These are phyloP conservation scores for Esox masquinongy DNA, from an alignment of 2,797 vertebrate genomes.

Conservation along the genomic window DNA sequence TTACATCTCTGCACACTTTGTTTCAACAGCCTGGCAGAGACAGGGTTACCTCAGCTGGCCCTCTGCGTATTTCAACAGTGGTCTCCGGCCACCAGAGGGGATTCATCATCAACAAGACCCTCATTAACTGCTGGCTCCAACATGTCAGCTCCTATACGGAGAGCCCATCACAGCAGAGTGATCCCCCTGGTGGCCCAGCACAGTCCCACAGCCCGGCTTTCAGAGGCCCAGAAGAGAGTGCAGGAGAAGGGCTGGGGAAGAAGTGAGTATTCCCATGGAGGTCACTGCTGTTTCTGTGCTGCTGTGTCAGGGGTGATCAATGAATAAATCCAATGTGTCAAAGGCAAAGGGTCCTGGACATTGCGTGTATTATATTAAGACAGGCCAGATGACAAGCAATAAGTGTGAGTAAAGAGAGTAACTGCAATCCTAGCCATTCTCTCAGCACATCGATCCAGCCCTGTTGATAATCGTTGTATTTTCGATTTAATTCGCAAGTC, in stretches of 20 bases:
- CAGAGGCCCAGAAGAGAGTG: neutral
- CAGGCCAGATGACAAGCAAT: conserved; percentile 78
- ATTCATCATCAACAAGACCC: conserved; percentile 48
- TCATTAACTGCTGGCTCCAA: conserved; percentile 30
- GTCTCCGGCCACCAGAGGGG: conserved; percentile 2
- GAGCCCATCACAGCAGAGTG: conserved; percentile 17
- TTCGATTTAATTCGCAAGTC: conserved; percentile 62
- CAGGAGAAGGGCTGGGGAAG: neutral
- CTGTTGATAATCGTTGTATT: conserved; percentile 60
- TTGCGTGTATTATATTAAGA: conserved; percentile 68
- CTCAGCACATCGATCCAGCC: conserved; percentile 44
- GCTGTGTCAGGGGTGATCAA: conserved; percentile 71
- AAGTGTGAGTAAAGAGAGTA: conserved; percentile 71
- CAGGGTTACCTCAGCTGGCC: conserved; percentile 49
- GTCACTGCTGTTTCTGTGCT: conserved; percentile 72
- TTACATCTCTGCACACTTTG: conserved; percentile 16
- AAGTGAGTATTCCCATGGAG: conserved; percentile 26
- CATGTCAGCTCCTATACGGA: conserved; percentile 17
- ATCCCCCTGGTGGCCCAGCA: conserved; percentile 30
- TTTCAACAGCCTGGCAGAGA: conserved; percentile 23
- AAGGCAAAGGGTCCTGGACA: conserved; percentile 66
- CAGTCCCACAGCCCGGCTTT: conserved; percentile 11
- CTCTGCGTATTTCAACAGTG: conserved; percentile 54
- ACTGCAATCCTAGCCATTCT: conserved; percentile 37
- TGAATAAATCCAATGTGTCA: conserved; percentile 75